Base-by-base conservation (phyloP, 2,888 invertebrate genomes). In the Diarsia brunnea region DNA sequence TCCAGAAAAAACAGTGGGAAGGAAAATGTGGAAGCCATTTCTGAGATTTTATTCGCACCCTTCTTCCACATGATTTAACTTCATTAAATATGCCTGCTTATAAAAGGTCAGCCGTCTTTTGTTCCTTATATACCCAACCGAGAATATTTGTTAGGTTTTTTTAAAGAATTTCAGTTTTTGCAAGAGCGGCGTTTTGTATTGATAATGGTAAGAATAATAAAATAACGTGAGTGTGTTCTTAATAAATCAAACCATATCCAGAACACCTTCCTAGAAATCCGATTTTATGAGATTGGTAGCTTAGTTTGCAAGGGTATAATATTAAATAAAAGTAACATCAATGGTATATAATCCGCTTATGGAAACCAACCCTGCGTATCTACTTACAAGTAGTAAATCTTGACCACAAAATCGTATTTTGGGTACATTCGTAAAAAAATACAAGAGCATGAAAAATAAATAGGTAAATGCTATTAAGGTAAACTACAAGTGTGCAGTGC, bases 31-130 rank as follows among this genome's bases (percentile, higher is more conserved):
- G 58, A 65, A 63, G 73, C 84, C 84, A 81, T 84, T 81, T 79
- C 79, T 79, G 79, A 81, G 79, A 81, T 79, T 81, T 84, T 69
- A 66, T 69, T 79, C 68, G 84, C 65, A 84, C 81, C 81, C 84
- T 84, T 73, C 84, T 79, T 81, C 58, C 84, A 73, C 81, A 58
- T 81, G 79, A 81, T 81, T 81, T 84, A 73, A 84, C 81, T 84
- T 81, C 73, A 81, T 81, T 81, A 81, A 81, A 79, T 81, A 84
- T 81, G 79, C 66, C 69, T 73, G 73, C 81, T 81, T 79, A 73
- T 66, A 84, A 79, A 81, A 81, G 81, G 81, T 84, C 79, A 79
- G 79, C 51, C 79, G 19, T 55, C 84, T 79, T 84, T 81, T 81
- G 79, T 81, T 84, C 81, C 55, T 43, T 64, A 58, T 47, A 49